A percentile compares a stretch with the other conserved stretches of the same genome.
Conservation (phyloP, 2,797 vertebrate species). For the Aulostomus chinensis region DNA sequence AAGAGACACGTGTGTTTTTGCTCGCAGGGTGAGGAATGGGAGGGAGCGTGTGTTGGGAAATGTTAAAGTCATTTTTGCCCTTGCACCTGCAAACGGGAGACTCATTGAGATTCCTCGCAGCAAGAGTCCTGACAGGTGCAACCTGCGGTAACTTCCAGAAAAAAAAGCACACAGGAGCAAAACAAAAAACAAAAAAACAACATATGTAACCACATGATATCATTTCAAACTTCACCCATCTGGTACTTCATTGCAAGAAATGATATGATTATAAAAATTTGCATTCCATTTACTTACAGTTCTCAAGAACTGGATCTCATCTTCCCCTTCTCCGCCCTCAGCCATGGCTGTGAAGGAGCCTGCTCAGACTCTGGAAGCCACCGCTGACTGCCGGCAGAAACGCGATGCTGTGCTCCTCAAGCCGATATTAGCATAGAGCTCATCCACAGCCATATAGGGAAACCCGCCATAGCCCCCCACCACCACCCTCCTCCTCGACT, state of each 20-base stretch:
- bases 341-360: conserved; percentile 94
- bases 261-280: not conserved
- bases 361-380: conserved; percentile 86
- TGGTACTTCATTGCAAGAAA: not conserved
- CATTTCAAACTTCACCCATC: too few species aligned
- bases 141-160: conserved; percentile 45
- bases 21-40: not conserved
- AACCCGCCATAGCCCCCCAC: conserved; percentile 71
- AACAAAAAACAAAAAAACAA: too few species aligned
- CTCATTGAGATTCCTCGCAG: conserved; percentile 51
- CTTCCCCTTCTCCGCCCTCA: conserved; percentile 95
- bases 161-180: conserved; percentile 1
- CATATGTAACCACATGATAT: too few species aligned
- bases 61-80: conserved; percentile 20
- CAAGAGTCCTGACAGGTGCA: conserved; percentile 73
- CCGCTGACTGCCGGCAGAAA: conserved; percentile 81
- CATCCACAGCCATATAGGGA: conserved; percentile 96
- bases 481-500: conserved; percentile 31
- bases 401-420: conserved; percentile 79
- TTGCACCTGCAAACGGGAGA: conserved; percentile 63
- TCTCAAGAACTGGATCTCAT: conserved; percentile 98
- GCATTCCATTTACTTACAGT: conserved; percentile 89
- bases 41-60: conserved; percentile 5
- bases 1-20: too few species aligned
- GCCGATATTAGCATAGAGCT: conserved; percentile 91